These are phyloP conservation scores for Chanos chanos DNA, from an alignment of 2,797 vertebrate species.

Conservation along the genomic window DNA sequence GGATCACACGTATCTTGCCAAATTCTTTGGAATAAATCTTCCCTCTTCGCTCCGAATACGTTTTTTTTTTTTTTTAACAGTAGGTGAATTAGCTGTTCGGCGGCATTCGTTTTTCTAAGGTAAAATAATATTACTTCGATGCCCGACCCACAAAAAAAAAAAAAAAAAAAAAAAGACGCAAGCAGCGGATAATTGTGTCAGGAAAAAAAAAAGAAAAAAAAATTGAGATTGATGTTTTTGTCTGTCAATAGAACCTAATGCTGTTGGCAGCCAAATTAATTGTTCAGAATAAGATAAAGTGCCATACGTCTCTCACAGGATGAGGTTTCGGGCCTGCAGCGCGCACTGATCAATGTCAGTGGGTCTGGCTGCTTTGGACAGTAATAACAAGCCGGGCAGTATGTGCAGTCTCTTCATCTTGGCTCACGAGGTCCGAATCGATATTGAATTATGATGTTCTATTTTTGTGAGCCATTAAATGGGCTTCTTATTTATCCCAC, in stretches of 20 bases:
- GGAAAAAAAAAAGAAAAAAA: too few relatives aligned
- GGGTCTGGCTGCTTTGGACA: constrained; percentile 28
- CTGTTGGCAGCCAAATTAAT: constrained; percentile 33
- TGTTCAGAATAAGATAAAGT: constrained; percentile 31
- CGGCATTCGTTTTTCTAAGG: too few relatives aligned
- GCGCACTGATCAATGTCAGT: constrained; percentile 32
- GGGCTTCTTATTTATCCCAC: constrained; percentile 56
- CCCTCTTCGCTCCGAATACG: too few relatives aligned
- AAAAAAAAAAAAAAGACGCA: too few relatives aligned
- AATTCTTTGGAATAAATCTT: too few relatives aligned
- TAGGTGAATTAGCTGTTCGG: too few relatives aligned
- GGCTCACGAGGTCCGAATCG: constrained; percentile 55
- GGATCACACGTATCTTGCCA: too few relatives aligned
- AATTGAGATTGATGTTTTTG: constrained; percentile 13
- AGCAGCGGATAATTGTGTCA: constrained; percentile 16
- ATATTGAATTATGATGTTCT: constrained; percentile 72
- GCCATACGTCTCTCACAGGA: constrained; percentile 20
- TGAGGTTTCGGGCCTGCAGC: constrained; percentile 24
- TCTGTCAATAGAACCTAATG: constrained; percentile 37
- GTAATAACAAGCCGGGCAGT: constrained; percentile 38
- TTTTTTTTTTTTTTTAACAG: too few relatives aligned
- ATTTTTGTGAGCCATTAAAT: constrained; percentile 63
- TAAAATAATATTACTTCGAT: too few relatives aligned
- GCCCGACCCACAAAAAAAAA: too few relatives aligned
- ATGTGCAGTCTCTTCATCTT: constrained; percentile 36